Percentiles rank a stretch among this genome's conserved stretches.
phyloP scores from a whole-genome alignment of 2,888 invertebrate genomes.

The Nudaria mundana region DNA sequence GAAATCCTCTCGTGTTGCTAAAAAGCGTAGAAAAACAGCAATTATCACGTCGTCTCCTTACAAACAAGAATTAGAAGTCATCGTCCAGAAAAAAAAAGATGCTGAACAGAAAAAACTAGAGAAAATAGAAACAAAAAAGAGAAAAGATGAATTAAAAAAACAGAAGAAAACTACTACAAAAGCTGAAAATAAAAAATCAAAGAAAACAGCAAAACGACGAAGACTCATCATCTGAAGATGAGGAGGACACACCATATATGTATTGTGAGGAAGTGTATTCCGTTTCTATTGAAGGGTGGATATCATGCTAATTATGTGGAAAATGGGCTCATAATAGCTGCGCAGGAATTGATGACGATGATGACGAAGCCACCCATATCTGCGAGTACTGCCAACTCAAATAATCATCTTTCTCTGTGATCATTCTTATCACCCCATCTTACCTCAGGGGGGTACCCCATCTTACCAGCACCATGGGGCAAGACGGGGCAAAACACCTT shows the following conservation, averaged over 20 bases:
- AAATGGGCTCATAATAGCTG: slow-evolving; percentile 17
- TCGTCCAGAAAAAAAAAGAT: not conserved
- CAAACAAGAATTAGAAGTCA: slow-evolving; percentile 8
- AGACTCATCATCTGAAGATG: slow-evolving; percentile 16
- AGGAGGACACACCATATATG: slow-evolving; percentile 12
- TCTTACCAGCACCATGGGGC: slow-evolving; percentile 14
- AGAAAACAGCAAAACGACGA: slow-evolving; percentile 16
- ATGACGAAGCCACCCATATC: slow-evolving; percentile 17
- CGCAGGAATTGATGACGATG: slow-evolving; percentile 15
- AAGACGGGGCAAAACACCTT: slow-evolving; percentile 14
- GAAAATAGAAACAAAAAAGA: slow-evolving; percentile 4
- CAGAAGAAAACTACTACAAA: slow-evolving; percentile 5
- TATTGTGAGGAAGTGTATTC: slow-evolving; percentile 17
- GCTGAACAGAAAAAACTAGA: not conserved
- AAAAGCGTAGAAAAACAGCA: slow-evolving; percentile 21
- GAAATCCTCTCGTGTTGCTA: slow-evolving; percentile 13
- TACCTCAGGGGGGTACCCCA: slow-evolving; percentile 9
- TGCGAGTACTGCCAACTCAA: slow-evolving; percentile 12
- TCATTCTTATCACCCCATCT: slow-evolving; percentile 14
- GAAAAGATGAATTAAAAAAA: slow-evolving; percentile 13
- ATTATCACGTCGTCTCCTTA: slow-evolving; percentile 19
- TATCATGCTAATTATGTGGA: slow-evolving; percentile 17
- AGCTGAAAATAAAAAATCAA: slow-evolving; percentile 6
- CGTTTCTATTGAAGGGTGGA: slow-evolving; percentile 22
- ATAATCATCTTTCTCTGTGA: slow-evolving; percentile 15